These are phyloP conservation scores for Anguilla rostrata DNA, from an alignment of 2,113 vertebrate species.

Conservation along the genomic window DNA sequence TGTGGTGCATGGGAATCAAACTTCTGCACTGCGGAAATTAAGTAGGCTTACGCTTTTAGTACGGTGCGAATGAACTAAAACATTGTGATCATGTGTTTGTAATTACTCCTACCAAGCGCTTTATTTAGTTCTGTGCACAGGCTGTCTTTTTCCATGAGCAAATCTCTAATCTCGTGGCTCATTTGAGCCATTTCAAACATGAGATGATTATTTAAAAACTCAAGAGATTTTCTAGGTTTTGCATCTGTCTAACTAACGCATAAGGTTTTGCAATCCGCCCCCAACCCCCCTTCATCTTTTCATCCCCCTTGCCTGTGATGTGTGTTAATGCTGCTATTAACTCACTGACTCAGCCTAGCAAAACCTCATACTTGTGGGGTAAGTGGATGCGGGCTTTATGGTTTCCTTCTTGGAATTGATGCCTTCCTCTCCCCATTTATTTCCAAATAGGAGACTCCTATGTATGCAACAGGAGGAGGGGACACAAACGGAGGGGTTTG, in stretches of 20 bases:
- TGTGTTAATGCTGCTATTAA: neutral
- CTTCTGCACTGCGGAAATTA: neutral
- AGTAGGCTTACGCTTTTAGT: neutral
- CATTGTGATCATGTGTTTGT: neutral
- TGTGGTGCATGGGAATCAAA: neutral
- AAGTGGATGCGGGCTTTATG: slow-evolving; percentile 48
- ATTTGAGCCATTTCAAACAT: neutral
- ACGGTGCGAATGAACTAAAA: neutral
- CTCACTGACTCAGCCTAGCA: neutral
- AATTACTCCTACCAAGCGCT: neutral
- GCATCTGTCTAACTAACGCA: too few relatives aligned
- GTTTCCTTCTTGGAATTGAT: slow-evolving; percentile 66
- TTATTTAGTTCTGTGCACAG: neutral
- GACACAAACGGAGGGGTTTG: slow-evolving; percentile 43
- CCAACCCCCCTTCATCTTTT: neutral
- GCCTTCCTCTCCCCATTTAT: slow-evolving; percentile 53
- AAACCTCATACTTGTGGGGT: slow-evolving; percentile 1
- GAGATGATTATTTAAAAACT: neutral
- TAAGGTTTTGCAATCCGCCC: too few relatives aligned
- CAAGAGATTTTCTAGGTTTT: neutral
- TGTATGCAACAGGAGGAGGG: slow-evolving; percentile 41
- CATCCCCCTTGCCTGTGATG: neutral
- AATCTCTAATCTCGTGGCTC: neutral
- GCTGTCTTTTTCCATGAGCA: neutral
- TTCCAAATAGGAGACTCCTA: neutral